phyloP scores from a whole-genome alignment of 2,888 invertebrate species.

The Ctenicera cuprea region DNA sequence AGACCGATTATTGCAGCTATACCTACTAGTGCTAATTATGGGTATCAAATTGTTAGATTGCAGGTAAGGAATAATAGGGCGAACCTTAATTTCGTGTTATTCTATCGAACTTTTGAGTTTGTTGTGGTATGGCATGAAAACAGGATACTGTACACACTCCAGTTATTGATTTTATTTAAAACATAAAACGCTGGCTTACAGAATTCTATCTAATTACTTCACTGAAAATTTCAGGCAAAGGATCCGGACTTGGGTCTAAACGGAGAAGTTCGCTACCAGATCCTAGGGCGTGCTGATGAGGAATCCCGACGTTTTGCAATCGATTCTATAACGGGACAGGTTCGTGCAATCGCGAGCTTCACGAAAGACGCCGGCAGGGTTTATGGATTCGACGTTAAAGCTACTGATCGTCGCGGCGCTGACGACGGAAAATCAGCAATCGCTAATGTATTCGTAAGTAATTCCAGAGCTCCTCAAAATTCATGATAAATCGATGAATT shows the following conservation, averaged over 20 bases:
- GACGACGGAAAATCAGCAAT: slow-evolving; percentile 90
- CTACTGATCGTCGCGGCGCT: slow-evolving; percentile 87
- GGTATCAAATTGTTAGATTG: slow-evolving; percentile 86
- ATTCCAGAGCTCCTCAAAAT: slow-evolving; percentile 14
- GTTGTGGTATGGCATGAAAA: too few relatives aligned
- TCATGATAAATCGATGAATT: slow-evolving; percentile 11
- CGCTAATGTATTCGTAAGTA: slow-evolving; percentile 88
- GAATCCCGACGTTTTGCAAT: slow-evolving; percentile 85
- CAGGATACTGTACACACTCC: not conserved
- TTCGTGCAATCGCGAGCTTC: slow-evolving; percentile 83
- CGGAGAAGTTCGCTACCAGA: slow-evolving; percentile 87
- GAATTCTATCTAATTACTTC: not conserved
- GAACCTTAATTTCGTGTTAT: too few relatives aligned
- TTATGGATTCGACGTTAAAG: slow-evolving; percentile 91
- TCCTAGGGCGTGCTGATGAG: slow-evolving; percentile 79
- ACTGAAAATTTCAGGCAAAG: slow-evolving; percentile 75
- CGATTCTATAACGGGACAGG: slow-evolving; percentile 85
- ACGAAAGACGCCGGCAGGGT: slow-evolving; percentile 83
- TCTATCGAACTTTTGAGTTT: too few relatives aligned
- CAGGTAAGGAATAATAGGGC: slow-evolving; percentile 75
- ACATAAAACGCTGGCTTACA: not conserved
- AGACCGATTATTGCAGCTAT: slow-evolving; percentile 89
- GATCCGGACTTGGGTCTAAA: slow-evolving; percentile 86
- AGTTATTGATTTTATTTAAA: not conserved
- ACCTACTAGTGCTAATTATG: slow-evolving; percentile 87